A percentile compares a stretch with the other conserved stretches of the same genome.
These are phyloP conservation scores for Pomatostomus ruficeps DNA, from an alignment of 2,113 vertebrate species.

Conservation along the genomic window DNA sequence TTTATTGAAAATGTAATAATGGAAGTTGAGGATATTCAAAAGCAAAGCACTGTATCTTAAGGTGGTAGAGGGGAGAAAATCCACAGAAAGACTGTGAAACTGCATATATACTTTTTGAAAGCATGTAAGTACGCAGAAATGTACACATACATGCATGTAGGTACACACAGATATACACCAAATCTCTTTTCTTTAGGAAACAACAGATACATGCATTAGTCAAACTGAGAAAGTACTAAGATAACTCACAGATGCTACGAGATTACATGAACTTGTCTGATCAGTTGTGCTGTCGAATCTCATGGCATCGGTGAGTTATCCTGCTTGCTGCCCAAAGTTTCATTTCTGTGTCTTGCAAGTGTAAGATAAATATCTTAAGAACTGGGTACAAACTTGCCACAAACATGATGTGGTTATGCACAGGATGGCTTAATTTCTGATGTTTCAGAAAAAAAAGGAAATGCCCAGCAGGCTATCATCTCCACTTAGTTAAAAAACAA, in stretches of 20 bases:
- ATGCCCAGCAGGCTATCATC: neutral
- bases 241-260: neutral
- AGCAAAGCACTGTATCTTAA: neutral
- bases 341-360: neutral
- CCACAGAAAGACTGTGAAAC: neutral
- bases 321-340: neutral
- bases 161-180: neutral
- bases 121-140: neutral
- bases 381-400: neutral
- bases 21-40: neutral
- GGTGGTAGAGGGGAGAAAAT: neutral
- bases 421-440: neutral
- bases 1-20: slow-evolving; percentile 14
- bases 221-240: neutral
- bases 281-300: neutral
- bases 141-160: neutral
- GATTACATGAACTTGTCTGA: neutral
- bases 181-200: neutral
- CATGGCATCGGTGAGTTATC: neutral
- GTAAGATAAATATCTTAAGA: neutral
- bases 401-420: neutral
- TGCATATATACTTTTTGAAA: neutral
- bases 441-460: neutral
- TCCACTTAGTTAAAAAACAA: neutral
- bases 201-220: neutral